These are phyloP conservation scores for Steinernema hermaphroditum DNA, from an alignment of 2,888 invertebrate genomes.

Conservation along the genomic window DNA sequence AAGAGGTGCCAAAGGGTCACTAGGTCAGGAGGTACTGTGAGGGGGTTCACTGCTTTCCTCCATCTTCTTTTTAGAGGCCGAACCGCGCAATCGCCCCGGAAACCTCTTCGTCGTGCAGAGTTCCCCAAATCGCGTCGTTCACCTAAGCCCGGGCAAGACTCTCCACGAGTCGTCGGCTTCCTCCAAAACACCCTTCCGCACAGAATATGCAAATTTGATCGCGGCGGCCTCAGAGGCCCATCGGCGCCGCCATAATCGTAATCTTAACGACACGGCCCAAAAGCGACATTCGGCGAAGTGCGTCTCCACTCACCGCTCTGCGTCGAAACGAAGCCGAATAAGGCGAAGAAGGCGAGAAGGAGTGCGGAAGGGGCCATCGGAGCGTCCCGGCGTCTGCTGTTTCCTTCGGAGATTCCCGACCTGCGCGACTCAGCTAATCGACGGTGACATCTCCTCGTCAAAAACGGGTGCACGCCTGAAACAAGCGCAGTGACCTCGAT, in stretches of 20 bases:
- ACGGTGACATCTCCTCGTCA: constrained; percentile 2
- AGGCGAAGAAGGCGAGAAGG: not conserved
- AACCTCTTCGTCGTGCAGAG: too few species aligned
- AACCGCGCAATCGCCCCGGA: too few species aligned
- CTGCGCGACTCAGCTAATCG: not conserved
- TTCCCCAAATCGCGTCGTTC: not conserved
- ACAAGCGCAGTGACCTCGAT: constrained; percentile 1
- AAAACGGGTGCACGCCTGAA: constrained; percentile 25
- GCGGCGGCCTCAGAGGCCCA: constrained; percentile 15
- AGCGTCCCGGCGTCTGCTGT: constrained; percentile 1
- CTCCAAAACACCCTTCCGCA: not conserved
- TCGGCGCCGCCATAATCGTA: not conserved
- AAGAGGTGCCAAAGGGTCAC: too few species aligned
- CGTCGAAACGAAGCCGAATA: not conserved
- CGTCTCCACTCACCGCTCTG: constrained; percentile 13
- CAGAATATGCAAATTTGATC: constrained; percentile 17
- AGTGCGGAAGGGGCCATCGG: not conserved
- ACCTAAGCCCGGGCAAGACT: too few species aligned
- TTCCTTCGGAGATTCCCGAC: constrained; percentile 7
- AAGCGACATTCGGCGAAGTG: not conserved
- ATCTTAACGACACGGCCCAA: constrained; percentile 5
- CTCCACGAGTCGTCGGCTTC: not conserved
- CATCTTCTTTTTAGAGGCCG: too few species aligned
- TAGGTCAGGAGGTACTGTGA: too few species aligned
- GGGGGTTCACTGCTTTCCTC: too few species aligned